Base-by-base conservation (phyloP, 1,140 invertebrate species). In the Drosophila melanica region DNA sequence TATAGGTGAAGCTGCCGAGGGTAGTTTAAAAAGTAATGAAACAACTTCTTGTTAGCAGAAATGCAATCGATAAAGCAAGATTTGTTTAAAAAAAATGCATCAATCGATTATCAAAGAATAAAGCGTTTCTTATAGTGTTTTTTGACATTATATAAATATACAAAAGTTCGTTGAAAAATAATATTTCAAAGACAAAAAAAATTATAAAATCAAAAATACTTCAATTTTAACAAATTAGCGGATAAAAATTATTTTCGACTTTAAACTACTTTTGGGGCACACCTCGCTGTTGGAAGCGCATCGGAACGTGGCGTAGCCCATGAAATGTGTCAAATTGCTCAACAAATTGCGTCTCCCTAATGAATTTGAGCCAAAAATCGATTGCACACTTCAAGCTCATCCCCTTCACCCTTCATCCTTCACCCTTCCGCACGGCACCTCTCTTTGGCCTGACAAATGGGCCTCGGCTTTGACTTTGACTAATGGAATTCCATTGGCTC, bases 381-480 rank as follows among this genome's bases (percentile, higher is more conserved):
- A 67, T 73, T 60, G 47, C 33, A 23, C 23, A 27, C 11, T 48
- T 39, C 18, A n/a, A 48, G 33, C 33, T 27, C 41, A 30, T 33
- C 50, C 47, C 20, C 14, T 30, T 23, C 20, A 23, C 27, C n/a
- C 41, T 1, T 16, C 47, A 12, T 14, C 35, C 55, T 4, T 20
- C 20, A 12, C 1, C 16, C 42, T 23, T 2, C 59, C 18, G 7
- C 18, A 11, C 12, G n/a, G 41, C 35, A 16, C 64, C 69, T 71
- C 59, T 44, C 35, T 45, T 30, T 18, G 47, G 45, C 65, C 65
- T 60, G 47, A 75, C 55, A 78, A 75, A 80, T 67, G 75, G 73
- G 54, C 37, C 54, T 57, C 54, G 39, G 51, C 70, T 87, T 79
- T 81, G 81, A 86, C 81, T 86, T 81, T 81, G 81, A 87, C 81